phyloP scores from a whole-genome alignment of 2,113 vertebrate species.

The Gavialis gangeticus region DNA sequence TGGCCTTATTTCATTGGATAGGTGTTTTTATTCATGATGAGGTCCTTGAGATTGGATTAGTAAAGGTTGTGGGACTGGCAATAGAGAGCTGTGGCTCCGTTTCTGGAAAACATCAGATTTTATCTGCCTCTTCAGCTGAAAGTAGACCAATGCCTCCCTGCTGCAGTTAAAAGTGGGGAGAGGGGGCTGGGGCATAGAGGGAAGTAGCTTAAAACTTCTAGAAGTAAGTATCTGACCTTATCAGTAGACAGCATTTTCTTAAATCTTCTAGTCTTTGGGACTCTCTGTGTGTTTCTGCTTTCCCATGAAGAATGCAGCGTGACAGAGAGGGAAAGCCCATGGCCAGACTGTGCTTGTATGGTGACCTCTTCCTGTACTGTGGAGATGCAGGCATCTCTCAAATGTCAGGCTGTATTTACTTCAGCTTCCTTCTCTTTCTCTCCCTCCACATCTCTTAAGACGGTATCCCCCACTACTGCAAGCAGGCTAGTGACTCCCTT shows the following conservation, averaged over 20 bases:
- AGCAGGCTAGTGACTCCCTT: too few species aligned
- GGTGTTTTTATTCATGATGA: accelerated
- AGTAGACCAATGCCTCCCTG: neutral
- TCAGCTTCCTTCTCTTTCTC: too few species aligned
- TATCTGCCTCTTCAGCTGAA: neutral
- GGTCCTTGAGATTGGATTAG: neutral
- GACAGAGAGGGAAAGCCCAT: too few species aligned
- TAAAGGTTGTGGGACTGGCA: neutral
- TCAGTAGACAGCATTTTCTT: neutral
- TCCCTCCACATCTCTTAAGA: too few species aligned
- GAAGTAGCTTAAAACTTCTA: neutral
- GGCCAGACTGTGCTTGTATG: too few species aligned
- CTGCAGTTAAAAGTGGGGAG: neutral
- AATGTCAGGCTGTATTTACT: too few species aligned
- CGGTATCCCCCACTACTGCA: too few species aligned
- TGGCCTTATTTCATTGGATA: neutral
- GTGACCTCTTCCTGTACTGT: too few species aligned
- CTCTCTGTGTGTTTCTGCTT: too few species aligned
- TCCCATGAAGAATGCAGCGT: too few species aligned
- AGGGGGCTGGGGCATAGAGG: neutral
- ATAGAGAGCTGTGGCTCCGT: neutral
- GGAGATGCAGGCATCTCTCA: too few species aligned
- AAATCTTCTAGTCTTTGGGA: neutral
- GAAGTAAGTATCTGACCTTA: neutral
- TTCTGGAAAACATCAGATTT: neutral